Percentiles rank a stretch among this genome's conserved stretches.
These are phyloP conservation scores for Plutella xylostella DNA, from an alignment of 2,888 invertebrate genomes.

Conservation along the genomic window DNA sequence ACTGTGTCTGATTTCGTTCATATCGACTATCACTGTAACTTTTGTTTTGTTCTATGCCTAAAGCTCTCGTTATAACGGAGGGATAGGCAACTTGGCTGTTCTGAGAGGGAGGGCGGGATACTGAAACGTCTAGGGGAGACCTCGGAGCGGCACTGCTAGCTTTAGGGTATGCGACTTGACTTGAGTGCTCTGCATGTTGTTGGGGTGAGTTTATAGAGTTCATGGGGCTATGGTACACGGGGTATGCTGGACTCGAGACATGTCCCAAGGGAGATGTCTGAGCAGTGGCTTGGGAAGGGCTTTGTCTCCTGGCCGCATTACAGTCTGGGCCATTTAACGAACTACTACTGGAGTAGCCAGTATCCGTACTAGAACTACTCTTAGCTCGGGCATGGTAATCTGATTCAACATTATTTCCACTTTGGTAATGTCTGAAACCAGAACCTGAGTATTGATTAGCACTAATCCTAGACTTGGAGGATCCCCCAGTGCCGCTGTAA, in stretches of 20 bases:
- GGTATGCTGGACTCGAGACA: slow-evolving; percentile 84
- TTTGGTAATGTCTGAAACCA: slow-evolving; percentile 74
- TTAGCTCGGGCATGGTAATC: slow-evolving; percentile 73
- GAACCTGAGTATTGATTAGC: slow-evolving; percentile 64
- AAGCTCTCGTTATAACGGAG: slow-evolving; percentile 83
- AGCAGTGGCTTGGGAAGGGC: slow-evolving; percentile 77
- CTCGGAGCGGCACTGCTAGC: slow-evolving; percentile 70
- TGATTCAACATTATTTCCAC: slow-evolving; percentile 69
- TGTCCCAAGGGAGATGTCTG: slow-evolving; percentile 80
- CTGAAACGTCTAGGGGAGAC: slow-evolving; percentile 78
- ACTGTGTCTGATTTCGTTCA: slow-evolving; percentile 61
- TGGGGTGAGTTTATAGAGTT: slow-evolving; percentile 80
- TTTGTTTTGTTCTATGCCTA: slow-evolving; percentile 73
- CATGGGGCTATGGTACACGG: slow-evolving; percentile 87
- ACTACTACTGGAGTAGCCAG: slow-evolving; percentile 72
- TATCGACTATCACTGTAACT: slow-evolving; percentile 63
- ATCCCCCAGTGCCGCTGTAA: slow-evolving; percentile 67
- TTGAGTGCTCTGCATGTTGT: slow-evolving; percentile 66
- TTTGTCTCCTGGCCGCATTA: slow-evolving; percentile 74
- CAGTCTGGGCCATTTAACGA: slow-evolving; percentile 77
- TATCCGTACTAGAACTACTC: slow-evolving; percentile 73
- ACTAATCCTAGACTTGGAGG: slow-evolving; percentile 60
- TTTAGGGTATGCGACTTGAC: slow-evolving; percentile 37
- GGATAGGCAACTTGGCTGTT: slow-evolving; percentile 80
- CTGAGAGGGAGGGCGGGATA: slow-evolving; percentile 72